phyloP scores from a whole-genome alignment of 1,140 invertebrate genomes.

The Neodiprion pinetum region DNA sequence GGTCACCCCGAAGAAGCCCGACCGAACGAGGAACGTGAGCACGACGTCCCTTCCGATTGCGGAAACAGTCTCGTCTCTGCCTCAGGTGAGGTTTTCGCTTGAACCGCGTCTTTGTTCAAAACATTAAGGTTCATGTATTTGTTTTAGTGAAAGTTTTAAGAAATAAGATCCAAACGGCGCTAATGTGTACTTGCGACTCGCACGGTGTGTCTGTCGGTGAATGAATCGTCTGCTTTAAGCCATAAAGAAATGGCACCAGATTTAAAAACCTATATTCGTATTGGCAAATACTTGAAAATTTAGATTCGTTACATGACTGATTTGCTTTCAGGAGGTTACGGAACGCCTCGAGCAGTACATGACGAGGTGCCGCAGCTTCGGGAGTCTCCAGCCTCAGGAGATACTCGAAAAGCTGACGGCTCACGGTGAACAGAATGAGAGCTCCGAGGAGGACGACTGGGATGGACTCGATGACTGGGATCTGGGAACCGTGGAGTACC shows the following conservation, averaged over 20 bases:
- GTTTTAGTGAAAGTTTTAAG: constrained; percentile 6
- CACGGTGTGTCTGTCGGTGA: no score
- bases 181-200: no score
- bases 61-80: constrained; percentile 31
- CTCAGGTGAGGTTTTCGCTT: background rate
- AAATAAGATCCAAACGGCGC: no score
- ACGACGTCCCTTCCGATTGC: constrained; percentile 31
- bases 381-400: constrained; percentile 52
- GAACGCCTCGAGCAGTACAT: constrained; percentile 51
- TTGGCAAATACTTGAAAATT: background rate
- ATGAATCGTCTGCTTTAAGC: no score
- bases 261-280: constrained; percentile 12
- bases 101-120: background rate
- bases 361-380: constrained; percentile 52
- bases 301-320: background rate
- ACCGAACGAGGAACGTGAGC: constrained; percentile 31
- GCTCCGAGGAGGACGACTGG: constrained; percentile 55
- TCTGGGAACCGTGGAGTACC: constrained; percentile 52
- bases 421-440: constrained; percentile 26
- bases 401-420: constrained; percentile 45
- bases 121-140: constrained; percentile 8
- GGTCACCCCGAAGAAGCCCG: constrained; percentile 26
- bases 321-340: constrained; percentile 33
- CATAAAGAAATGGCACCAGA: no score
- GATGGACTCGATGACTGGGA: constrained; percentile 60